phyloP scores from a whole-genome alignment of 2,797 vertebrate species.

The Aphelocoma californica region DNA sequence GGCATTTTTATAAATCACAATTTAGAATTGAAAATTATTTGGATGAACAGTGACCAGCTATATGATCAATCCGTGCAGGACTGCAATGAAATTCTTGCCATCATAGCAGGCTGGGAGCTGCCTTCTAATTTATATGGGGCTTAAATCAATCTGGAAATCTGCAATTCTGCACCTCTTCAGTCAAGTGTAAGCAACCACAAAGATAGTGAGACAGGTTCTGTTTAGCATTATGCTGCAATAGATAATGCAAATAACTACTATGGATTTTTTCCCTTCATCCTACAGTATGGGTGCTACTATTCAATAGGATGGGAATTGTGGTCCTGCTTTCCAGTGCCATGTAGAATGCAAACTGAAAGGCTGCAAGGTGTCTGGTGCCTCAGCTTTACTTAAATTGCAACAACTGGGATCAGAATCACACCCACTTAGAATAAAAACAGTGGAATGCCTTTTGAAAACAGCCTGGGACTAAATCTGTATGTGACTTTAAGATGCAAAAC shows the following conservation, averaged over 20 bases:
- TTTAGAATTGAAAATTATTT: background rate
- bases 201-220: background rate
- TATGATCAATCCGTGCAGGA: background rate
- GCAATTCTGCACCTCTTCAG: background rate
- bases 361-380: background rate
- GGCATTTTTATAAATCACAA: background rate
- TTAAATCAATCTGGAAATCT: background rate
- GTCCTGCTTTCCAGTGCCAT: background rate
- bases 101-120: background rate
- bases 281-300: fast-evolving
- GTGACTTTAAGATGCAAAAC: background rate
- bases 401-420: background rate
- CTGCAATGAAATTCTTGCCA: background rate
- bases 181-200: background rate
- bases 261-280: background rate
- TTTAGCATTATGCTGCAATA: background rate
- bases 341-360: background rate
- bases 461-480: background rate
- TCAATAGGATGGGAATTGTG: background rate
- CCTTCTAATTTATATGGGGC: background rate
- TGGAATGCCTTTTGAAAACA: background rate
- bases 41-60: background rate
- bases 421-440: background rate
- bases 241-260: background rate
- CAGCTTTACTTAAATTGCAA: background rate